Base-by-base conservation (phyloP, 2,888 invertebrate species). In the Pristionchus mayeri region DNA sequence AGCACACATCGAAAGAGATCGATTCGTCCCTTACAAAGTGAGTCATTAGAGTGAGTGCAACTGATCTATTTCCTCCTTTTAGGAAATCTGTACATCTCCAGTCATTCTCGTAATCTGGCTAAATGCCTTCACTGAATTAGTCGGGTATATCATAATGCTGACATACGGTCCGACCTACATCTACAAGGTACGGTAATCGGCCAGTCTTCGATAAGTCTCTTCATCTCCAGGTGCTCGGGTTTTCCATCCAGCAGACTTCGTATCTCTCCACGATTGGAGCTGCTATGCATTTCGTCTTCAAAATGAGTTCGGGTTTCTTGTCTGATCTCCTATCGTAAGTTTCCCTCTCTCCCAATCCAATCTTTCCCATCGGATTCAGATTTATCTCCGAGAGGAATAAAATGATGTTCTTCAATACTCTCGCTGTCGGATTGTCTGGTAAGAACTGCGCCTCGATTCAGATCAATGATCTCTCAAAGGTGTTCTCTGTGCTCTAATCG, bases 111-210 rank as follows among this genome's bases (percentile, higher is more conserved):
- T 87, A 21, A 88, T 91, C 7, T 91, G 90, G 91, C 83, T 89
- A 48, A 91, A 91, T 84, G 89, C 91, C 0, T 89, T 91, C 50
- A 90, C 89, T 37, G 91, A 91, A 83, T 89, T 91, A 87, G 88
- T 90, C 50, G 88, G 90, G 2, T 87, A 90, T n/a, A 90, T 90
- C 27, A 88, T 91, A 52, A 88, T 91, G 27, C 85, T 91, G 44
- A 91, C 91, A 27, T 91, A 91, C 84, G 88, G 90, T 34, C 91
- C 91, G 30, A 88, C 89, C 16, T 91, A 91, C 84, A 88, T 90
- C 83, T 86, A 88, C 67, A 89, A 89, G 82, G 91, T 88, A 84
- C 60, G 37, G 48, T 30, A 80, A 18, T 11, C 40, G 24, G 24
- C 13, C 37, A 37, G 6, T 34, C 3, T 6, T 16, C n/a, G n/a